Conservation (phyloP, 2,888 invertebrate species). For the Mythimna pallens region DNA sequence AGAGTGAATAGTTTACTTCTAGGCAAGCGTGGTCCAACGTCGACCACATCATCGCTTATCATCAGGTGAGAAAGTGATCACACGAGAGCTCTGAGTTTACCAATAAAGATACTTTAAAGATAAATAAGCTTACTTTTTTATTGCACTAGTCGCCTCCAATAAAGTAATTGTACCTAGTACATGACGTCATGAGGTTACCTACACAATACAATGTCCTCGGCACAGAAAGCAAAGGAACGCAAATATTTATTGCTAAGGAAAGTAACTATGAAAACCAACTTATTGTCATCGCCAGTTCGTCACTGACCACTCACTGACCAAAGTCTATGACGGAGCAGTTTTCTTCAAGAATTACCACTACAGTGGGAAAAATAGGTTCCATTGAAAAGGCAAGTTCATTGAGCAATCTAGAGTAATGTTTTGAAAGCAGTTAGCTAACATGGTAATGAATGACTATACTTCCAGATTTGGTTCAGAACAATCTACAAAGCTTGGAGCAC, state of each 20-base stretch:
- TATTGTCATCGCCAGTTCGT: neutral
- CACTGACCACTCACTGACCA: conserved; percentile 27
- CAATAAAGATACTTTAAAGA: too few relatives aligned
- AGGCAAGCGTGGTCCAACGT: too few relatives aligned
- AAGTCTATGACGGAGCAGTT: conserved; percentile 10
- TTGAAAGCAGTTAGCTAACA: neutral
- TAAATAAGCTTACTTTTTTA: neutral
- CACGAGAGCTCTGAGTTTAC: too few relatives aligned
- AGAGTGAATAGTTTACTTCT: too few relatives aligned
- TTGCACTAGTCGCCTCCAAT: neutral
- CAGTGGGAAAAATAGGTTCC: neutral
- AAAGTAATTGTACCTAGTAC: too few relatives aligned
- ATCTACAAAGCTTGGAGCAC: too few relatives aligned
- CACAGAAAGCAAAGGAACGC: neutral
- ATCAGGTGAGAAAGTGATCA: too few relatives aligned
- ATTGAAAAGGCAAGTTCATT: neutral
- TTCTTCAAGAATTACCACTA: conserved; percentile 3
- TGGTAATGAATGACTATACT: too few relatives aligned
- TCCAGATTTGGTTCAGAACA: too few relatives aligned
- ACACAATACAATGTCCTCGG: too few relatives aligned
- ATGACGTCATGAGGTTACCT: too few relatives aligned
- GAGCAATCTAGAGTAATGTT: neutral
- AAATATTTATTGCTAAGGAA: conserved; percentile 12
- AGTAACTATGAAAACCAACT: conserved; percentile 1
- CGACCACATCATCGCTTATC: too few relatives aligned